Base-by-base conservation (phyloP, 1,140 invertebrate species). In the Zaprionus ornatus region DNA sequence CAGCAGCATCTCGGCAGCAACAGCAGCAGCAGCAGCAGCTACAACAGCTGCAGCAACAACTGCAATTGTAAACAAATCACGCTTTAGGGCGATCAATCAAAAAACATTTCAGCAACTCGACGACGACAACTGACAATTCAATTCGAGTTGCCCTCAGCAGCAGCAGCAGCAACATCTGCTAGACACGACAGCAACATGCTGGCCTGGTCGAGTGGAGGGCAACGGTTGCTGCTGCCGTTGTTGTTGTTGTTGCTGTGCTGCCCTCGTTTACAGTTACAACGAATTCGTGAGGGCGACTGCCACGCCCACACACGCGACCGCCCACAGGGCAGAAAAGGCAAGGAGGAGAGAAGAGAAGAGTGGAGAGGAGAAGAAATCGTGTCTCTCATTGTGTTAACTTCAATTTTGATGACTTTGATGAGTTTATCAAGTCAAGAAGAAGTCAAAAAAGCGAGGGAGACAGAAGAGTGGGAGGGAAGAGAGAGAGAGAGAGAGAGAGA, bases 401-500 rank as follows among this genome's bases (percentile, higher is more conserved):
- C 65, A 74, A 79, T 78, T 76, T 75, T 79, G 84, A 88, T 84
- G 85, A 90, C 85, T 88, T 88, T 88, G 84, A 88, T 88, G 84
- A 70, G 84, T 88, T 90, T 87, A 88, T 88, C 84, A 90, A 79
- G 59, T 10, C 15, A 61, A 73, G 57, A 76, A 60, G 52, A 71
- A 82, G 83, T 66, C 76, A 64, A 76, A 56, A 54, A 42, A n/a
- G 15, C 27, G 54, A 35, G 56, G 23, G 4, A 23, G 25, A 25
- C 32, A 21, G 21, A 61, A 7, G 23, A 48, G 21, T 56, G 37
- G 12, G 29, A 6, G 29, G 3, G 29, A 32, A 32, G 3, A 10
- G 29, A 9, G 9, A 3, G 0, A 29, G 27, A 29, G 7, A 7
- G 0, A 29, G 27, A 29, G 27, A 29, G 27, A 29, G 23, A 27